phyloP scores from a whole-genome alignment of 2,113 vertebrate species.

The Pachypanchax playfairii region DNA sequence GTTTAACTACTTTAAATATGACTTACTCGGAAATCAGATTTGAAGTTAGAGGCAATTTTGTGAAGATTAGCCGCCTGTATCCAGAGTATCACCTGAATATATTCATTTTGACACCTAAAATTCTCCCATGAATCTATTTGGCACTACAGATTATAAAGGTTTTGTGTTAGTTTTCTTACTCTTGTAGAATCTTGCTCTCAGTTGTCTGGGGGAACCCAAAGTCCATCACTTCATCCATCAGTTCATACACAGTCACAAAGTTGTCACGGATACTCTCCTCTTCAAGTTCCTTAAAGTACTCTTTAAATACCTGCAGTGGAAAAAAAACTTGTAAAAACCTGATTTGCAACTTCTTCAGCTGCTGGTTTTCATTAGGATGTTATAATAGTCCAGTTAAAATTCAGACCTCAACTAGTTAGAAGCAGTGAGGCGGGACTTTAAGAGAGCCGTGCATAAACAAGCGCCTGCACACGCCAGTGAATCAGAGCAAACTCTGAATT shows the following conservation, averaged over 20 bases:
- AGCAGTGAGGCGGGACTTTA: too few species aligned
- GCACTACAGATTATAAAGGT: background rate
- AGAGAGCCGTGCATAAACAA: too few species aligned
- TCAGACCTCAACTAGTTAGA: too few species aligned
- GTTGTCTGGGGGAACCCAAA: constrained; percentile 86
- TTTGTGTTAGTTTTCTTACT: constrained; percentile 71
- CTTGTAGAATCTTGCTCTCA: constrained; percentile 85
- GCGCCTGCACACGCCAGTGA: too few species aligned
- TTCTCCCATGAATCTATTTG: background rate
- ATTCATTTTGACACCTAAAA: background rate
- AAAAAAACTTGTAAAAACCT: background rate
- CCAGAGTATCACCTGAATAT: background rate
- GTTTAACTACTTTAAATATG: too few species aligned
- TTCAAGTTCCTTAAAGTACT: constrained; percentile 84
- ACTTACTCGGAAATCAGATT: too few species aligned
- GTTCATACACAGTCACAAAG: constrained; percentile 85
- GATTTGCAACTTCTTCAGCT: background rate
- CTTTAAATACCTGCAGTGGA: constrained; percentile 78
- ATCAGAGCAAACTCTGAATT: too few species aligned
- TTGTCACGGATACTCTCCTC: constrained; percentile 87
- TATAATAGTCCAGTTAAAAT: too few species aligned
- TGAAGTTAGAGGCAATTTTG: background rate
- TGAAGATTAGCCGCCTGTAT: background rate
- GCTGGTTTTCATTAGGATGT: too few species aligned
- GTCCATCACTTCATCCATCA: constrained; percentile 86